Evolutionary conservation across 2,888 invertebrate species (phyloP), one percentile per base, ranked within the genome.

Genomic region (Apeira syringaria): DNA sequence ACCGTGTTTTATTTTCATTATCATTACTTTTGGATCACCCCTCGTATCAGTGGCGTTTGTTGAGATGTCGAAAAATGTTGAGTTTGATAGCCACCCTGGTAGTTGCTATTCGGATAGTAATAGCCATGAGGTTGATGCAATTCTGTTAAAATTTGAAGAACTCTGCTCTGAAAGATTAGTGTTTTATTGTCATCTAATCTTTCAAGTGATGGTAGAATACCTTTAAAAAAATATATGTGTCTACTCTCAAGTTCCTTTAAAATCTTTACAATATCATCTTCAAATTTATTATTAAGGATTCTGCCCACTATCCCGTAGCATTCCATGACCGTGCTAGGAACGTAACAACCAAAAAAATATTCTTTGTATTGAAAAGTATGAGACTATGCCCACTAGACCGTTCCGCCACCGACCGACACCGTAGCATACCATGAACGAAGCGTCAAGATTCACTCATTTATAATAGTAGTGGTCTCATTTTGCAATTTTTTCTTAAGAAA

Each of bases 151-250:
- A 58, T 43, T 36, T 48, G 34, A 28, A 45, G 47, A 38, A 61
- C 56, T 32, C 52, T 25, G 30, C 56, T 58, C 31, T 56, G 57
- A 48, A 59, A 59, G 30, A 50, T 53, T 29, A 58, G 39, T 38
- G 56, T 58, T 56, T 60, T 37, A 37, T 56, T 50, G 30, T 60
- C 58, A 47, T 55, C 37, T 27, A 61, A 60, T 47, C 29, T 53
- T 57, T 64, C 46, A 24, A 60, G 44, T 41, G 61, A 60, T 38
- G 55, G 60, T 47, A 60, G 18, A 56, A 59, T 59, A 24, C 52
- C 47, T 44, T 53, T 53, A 54, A 50, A 56, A 60, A 57, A 47
- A 34, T 48, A 50, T 27, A 51, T 26, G 35, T 59, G 50, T 43
- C 55, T 46, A 43, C 47, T 54, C 29, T 60, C 57, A 6, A 53